Percentiles rank a stretch among this genome's conserved stretches.
Conservation (phyloP, 2,797 vertebrate genomes). For the Poeciliopsis infans region DNA sequence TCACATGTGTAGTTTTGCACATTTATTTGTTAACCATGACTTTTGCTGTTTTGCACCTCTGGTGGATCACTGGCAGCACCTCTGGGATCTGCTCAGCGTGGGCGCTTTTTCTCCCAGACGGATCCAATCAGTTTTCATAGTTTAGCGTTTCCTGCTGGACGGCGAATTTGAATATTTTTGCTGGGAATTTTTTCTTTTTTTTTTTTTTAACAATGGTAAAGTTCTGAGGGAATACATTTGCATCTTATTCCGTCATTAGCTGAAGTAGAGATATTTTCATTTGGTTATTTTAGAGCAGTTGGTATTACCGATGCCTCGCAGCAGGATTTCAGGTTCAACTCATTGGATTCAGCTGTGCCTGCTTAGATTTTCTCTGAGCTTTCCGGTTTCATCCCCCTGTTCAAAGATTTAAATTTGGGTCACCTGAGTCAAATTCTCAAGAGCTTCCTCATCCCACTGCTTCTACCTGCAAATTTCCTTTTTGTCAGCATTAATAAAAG, state of each 20-base stretch:
- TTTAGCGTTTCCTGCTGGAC: background rate
- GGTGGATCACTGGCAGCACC: constrained; percentile 7
- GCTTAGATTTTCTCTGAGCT: background rate
- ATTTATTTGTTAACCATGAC: constrained; percentile 12
- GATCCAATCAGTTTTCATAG: constrained; percentile 5
- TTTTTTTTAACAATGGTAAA: background rate
- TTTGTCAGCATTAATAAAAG: background rate
- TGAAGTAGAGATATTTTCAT: background rate
- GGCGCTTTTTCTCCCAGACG: background rate
- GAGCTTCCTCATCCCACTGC: background rate
- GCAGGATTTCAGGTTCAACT: constrained; percentile 4
- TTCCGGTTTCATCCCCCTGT: background rate
- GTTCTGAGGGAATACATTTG: background rate
- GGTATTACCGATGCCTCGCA: background rate
- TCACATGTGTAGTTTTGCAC: background rate
- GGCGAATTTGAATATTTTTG: background rate
- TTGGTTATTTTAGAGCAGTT: background rate
- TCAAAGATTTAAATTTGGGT: constrained; percentile 1
- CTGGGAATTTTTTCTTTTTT: background rate
- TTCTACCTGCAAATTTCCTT: background rate
- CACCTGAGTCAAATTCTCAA: background rate
- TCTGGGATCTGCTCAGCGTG: constrained; percentile 1
- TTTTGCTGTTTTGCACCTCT: background rate
- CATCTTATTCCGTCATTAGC: background rate
- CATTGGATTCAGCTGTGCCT: background rate